A percentile compares a stretch with the other conserved stretches of the same genome.
These are phyloP conservation scores for Adelosebastes latens DNA, from an alignment of 2,797 vertebrate genomes.

Conservation along the genomic window DNA sequence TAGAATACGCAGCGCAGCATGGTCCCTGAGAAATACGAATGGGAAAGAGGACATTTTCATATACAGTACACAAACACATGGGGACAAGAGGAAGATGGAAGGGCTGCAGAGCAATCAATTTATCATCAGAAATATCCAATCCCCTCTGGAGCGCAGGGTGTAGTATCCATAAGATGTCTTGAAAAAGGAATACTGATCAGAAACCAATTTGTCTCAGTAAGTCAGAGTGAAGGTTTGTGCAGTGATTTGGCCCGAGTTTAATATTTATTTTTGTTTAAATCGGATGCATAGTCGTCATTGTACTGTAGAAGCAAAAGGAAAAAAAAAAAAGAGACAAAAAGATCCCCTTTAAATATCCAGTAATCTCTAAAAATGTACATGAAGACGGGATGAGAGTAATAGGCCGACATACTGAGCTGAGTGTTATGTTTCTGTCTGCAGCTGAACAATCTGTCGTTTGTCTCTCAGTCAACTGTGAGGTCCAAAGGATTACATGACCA, in stretches of 20 bases:
- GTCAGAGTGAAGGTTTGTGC: conserved; percentile 52
- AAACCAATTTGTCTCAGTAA: conserved; percentile 55
- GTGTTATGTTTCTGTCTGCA: conserved; percentile 34
- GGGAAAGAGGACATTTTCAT: conserved; percentile 18
- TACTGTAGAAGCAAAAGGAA: conserved; percentile 14
- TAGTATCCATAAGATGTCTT: conserved; percentile 25
- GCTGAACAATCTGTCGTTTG: conserved; percentile 44
- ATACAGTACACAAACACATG: conserved; percentile 24
- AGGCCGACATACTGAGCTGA: neutral
- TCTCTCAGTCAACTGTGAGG: conserved; percentile 41
- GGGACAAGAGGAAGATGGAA: conserved; percentile 21
- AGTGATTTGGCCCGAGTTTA: conserved; percentile 46
- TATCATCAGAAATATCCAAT: conserved; percentile 39
- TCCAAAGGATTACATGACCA: conserved; percentile 45
- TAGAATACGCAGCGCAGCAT: neutral
- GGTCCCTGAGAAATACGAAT: conserved; percentile 12
- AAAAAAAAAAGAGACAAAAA: neutral
- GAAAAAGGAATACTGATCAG: conserved; percentile 48
- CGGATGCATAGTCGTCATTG: conserved; percentile 27
- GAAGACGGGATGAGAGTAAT: neutral
- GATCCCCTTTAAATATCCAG: conserved; percentile 8
- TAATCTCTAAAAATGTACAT: conserved; percentile 3
- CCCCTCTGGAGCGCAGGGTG: conserved; percentile 20
- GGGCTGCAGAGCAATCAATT: conserved; percentile 33
- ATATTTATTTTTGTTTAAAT: conserved; percentile 42